These are phyloP conservation scores for Euglossa dilemma DNA, from an alignment of 1,140 invertebrate genomes.

Conservation along the genomic window DNA sequence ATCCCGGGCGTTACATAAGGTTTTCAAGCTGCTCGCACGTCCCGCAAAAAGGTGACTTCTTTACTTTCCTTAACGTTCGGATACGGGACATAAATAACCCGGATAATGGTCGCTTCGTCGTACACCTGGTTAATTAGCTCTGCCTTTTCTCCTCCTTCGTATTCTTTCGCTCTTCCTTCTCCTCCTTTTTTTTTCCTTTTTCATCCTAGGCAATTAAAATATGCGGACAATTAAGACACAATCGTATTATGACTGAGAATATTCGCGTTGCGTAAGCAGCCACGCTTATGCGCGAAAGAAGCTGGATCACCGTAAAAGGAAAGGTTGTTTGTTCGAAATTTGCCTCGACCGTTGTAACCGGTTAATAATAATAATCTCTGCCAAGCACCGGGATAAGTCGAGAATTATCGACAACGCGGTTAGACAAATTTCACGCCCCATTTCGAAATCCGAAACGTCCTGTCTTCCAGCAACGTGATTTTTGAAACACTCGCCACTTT, in stretches of 20 bases:
- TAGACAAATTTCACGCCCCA: background rate
- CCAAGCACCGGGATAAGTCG: background rate
- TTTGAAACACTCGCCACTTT: background rate
- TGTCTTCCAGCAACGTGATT: background rate
- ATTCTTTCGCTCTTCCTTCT: no score
- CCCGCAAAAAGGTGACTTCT: background rate
- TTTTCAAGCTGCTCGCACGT: background rate
- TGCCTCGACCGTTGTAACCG: background rate
- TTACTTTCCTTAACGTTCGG: background rate
- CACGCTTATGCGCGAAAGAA: background rate
- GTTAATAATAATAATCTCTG: constrained; percentile 13
- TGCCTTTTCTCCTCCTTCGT: no score
- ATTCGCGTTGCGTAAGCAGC: background rate
- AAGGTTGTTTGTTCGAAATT: constrained; percentile 1
- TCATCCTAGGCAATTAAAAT: background rate
- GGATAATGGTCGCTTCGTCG: background rate
- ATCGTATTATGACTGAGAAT: background rate
- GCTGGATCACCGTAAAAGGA: background rate
- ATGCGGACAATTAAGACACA: constrained; percentile 10
- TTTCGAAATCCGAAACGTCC: background rate
- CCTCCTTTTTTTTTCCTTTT: background rate
- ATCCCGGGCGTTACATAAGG: background rate
- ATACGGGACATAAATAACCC: background rate
- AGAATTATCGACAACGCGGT: background rate
- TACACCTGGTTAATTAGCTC: constrained; percentile 4